Evolutionary conservation across 2,113 vertebrate genomes (phyloP).

Genomic region (Fulica atra): DNA sequence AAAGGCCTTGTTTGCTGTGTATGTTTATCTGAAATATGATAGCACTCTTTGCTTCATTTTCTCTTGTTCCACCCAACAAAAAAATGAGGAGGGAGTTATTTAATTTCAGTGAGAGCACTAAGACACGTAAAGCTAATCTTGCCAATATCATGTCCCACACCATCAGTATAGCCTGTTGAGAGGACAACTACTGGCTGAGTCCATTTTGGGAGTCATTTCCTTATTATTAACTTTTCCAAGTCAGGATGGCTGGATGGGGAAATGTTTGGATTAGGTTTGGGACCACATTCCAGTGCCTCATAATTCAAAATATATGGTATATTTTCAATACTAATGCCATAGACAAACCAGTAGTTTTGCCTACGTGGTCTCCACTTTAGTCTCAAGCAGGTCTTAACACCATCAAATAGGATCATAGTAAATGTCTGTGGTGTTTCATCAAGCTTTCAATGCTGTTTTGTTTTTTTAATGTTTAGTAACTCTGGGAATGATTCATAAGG

Average conservation of each 20-base stretch:
- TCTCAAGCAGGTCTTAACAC: not conserved
- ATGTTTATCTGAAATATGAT: not conserved
- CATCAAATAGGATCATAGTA: not conserved
- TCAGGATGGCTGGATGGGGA: not conserved
- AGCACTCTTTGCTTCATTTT: not conserved
- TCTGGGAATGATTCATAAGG: not conserved
- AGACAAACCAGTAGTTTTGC: not conserved
- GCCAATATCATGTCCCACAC: not conserved
- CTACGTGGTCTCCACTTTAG: not conserved
- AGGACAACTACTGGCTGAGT: not conserved
- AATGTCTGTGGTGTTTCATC: not conserved
- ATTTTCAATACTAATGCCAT: not conserved
- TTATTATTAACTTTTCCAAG: not conserved
- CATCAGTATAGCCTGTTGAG: not conserved
- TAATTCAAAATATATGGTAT: not conserved
- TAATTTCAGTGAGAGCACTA: not conserved
- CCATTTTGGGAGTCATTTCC: not conserved
- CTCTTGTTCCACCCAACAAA: not conserved
- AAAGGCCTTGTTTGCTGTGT: not conserved
- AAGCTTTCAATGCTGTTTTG: not conserved
- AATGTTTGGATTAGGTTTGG: not conserved
- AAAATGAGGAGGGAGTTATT: not conserved
- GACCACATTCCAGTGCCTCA: not conserved
- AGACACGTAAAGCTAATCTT: not conserved
- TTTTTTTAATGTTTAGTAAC: not conserved